phyloP scores from a whole-genome alignment of 1,140 invertebrate genomes.

The Apocrypta bakeri region DNA sequence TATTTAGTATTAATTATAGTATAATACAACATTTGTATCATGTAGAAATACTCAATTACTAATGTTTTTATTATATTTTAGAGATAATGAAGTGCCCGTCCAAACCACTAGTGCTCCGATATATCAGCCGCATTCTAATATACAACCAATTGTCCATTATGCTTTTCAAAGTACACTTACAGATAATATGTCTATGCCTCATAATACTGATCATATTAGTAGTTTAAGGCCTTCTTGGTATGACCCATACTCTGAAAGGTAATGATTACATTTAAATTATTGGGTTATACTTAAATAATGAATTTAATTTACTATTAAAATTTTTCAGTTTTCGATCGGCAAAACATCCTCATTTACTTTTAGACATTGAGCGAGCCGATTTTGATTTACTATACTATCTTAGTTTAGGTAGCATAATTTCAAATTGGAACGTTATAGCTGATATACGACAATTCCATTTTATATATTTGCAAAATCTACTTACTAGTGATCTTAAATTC shows the following conservation, averaged over 20 bases:
- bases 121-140: constrained; percentile 61
- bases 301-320: not conserved
- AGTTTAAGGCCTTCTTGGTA: constrained; percentile 75
- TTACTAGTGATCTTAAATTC: constrained; percentile 89
- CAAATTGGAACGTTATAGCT: constrained; percentile 75
- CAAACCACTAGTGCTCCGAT: constrained; percentile 62
- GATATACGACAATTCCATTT: constrained; percentile 78
- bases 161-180: constrained; percentile 62
- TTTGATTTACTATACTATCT: constrained; percentile 75
- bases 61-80: constrained; percentile 45
- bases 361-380: constrained; percentile 77
- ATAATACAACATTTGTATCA: no score
- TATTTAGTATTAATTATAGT: not conserved
- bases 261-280: constrained; percentile 45
- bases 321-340: constrained; percentile 72
- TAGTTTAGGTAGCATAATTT: constrained; percentile 69
- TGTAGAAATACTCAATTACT: not conserved
- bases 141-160: constrained; percentile 56
- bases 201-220: constrained; percentile 73
- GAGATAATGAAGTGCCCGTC: constrained; percentile 63
- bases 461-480: constrained; percentile 82
- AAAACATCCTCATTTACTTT: constrained; percentile 73
- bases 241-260: constrained; percentile 75
- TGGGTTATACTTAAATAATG: constrained; percentile 8
- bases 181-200: constrained; percentile 61